These are phyloP conservation scores for Cuniculus paca DNA, from an alignment of 2,797 vertebrate genomes.

Conservation along the genomic window DNA sequence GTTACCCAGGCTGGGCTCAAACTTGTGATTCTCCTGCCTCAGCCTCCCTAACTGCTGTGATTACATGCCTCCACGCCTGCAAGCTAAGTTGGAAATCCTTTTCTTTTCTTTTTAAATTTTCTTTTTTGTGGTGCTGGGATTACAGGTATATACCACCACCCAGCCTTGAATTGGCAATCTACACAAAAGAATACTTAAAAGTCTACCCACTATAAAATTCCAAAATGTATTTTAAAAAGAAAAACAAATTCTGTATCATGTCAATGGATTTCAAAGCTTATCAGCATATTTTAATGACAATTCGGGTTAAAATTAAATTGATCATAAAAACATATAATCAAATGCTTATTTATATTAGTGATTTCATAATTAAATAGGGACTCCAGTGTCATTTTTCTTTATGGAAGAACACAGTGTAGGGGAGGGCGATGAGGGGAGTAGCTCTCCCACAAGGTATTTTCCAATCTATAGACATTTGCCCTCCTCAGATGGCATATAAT, in stretches of 20 bases:
- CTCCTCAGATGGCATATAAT: neutral
- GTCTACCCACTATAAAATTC: neutral
- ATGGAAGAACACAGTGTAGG: neutral
- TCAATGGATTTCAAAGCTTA: constrained; percentile 48
- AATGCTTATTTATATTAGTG: constrained; percentile 7
- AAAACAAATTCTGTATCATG: constrained; percentile 3
- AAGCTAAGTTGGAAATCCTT: neutral
- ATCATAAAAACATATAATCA: constrained; percentile 2
- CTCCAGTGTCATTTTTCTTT: neutral
- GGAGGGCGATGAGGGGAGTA: neutral
- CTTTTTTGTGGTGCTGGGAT: neutral
- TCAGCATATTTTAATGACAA: constrained; percentile 22
- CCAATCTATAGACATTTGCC: neutral
- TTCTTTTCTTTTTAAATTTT: neutral
- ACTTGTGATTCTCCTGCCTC: neutral
- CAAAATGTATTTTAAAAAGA: constrained; percentile 43
- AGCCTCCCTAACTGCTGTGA: neutral
- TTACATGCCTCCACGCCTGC: neutral
- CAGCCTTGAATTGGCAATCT: neutral
- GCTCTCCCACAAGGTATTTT: neutral
- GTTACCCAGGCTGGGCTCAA: neutral
- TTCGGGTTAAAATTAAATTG: constrained; percentile 42
- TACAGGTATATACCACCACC: neutral
- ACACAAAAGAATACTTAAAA: constrained; percentile 1
- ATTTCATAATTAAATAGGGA: neutral